A percentile compares a stretch with the other conserved stretches of the same genome.
phyloP scores from a whole-genome alignment of 1,140 invertebrate species.

The Tetramorium alpestre region DNA sequence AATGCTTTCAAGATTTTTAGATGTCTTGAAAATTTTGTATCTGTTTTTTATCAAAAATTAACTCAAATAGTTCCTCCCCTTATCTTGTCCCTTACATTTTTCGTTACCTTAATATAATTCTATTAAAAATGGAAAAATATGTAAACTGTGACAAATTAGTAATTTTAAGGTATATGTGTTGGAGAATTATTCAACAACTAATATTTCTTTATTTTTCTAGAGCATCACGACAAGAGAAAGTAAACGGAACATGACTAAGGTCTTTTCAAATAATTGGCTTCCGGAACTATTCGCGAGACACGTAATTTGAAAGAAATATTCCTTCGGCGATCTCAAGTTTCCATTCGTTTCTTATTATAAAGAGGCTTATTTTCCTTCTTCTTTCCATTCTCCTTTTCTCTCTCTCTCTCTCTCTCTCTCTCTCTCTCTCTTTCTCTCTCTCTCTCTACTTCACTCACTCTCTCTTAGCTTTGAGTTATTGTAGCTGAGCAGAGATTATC shows the following conservation, averaged over 20 bases:
- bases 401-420: neutral
- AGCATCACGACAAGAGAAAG: slow-evolving; percentile 36
- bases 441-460: neutral
- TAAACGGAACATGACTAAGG: slow-evolving; percentile 41
- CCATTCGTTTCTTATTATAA: slow-evolving; percentile 35
- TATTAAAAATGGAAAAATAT: neutral
- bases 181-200: slow-evolving; percentile 11
- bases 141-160: neutral
- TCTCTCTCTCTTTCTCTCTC: neutral
- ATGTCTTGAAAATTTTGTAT: no score
- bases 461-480: slow-evolving; percentile 20
- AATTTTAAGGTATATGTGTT: slow-evolving; percentile 1
- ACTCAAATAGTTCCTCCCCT: no score
- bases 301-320: slow-evolving; percentile 58
- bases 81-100: neutral
- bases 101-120: neutral
- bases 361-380: neutral
- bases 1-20: no score
- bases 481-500: slow-evolving; percentile 48
- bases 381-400: neutral
- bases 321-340: slow-evolving; percentile 44
- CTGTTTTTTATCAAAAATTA: no score
- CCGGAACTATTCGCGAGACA: slow-evolving; percentile 44
- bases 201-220: slow-evolving; percentile 49
- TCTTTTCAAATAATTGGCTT: slow-evolving; percentile 53